Evolutionary conservation across 2,113 vertebrate genomes (phyloP).

Genomic region (Lycaon pictus): DNA sequence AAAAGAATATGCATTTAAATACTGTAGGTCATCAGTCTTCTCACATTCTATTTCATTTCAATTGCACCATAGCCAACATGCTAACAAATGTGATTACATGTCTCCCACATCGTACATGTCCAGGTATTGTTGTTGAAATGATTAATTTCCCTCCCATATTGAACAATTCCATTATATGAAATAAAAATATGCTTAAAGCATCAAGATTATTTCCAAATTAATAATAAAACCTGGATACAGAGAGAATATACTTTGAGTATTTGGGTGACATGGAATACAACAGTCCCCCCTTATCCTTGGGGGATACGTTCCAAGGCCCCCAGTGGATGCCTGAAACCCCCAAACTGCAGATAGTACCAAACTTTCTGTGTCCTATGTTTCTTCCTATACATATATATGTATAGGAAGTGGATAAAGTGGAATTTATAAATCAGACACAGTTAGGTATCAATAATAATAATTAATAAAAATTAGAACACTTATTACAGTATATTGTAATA

Average conservation of each 20-base stretch:
- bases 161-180: not conserved
- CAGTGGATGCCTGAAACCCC: not conserved
- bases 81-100: not conserved
- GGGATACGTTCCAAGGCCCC: not conserved
- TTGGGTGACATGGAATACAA: not conserved
- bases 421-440: not conserved
- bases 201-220: not conserved
- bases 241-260: conserved; percentile 7
- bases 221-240: not conserved
- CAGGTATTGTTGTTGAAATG: not conserved
- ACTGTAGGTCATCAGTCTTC: not conserved
- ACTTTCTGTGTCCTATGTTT: not conserved
- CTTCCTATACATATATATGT: not conserved
- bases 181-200: not conserved
- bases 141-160: not conserved
- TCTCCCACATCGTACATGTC: not conserved
- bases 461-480: not conserved
- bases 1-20: not conserved
- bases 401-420: not conserved
- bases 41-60: not conserved
- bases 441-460: not conserved
- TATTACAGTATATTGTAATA: not conserved
- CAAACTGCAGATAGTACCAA: not conserved
- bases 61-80: not conserved
- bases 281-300: not conserved